Percentiles rank a stretch among this genome's conserved stretches.
Evolutionary conservation across 2,888 invertebrate species (phyloP).

Genomic region (Acrobasis suavella): DNA sequence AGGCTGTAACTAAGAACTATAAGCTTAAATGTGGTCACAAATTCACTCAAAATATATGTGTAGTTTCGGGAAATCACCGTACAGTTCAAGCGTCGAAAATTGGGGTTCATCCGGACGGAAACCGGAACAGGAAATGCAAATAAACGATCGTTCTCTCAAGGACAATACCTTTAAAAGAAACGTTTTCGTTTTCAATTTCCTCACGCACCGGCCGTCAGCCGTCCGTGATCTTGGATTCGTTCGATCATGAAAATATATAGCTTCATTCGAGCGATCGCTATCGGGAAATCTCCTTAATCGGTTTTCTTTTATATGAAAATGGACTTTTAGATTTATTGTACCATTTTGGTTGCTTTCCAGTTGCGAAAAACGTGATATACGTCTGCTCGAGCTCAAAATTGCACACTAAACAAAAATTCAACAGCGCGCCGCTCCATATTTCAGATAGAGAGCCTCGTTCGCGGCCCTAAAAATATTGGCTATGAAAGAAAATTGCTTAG

Average conservation of each 20-base stretch:
- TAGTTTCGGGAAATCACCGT: constrained; percentile 1
- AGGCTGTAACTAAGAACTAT: constrained; percentile 22
- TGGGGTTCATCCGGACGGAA: constrained; percentile 30
- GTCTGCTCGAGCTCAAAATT: constrained; percentile 64
- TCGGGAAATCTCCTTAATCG: constrained; percentile 80
- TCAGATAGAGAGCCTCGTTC: constrained; percentile 57
- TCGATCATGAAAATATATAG: constrained; percentile 82
- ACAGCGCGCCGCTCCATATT: constrained; percentile 68
- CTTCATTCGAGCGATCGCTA: constrained; percentile 79
- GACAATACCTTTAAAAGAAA: constrained; percentile 67
- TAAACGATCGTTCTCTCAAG: constrained; percentile 50
- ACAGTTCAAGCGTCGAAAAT: constrained; percentile 12
- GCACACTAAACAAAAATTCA: constrained; percentile 75
- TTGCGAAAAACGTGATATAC: constrained; percentile 71
- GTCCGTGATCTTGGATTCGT: constrained; percentile 73
- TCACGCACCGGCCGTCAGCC: constrained; percentile 76
- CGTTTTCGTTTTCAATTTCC: constrained; percentile 75
- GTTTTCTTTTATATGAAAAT: constrained; percentile 82
- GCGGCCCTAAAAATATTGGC: constrained; percentile 64
- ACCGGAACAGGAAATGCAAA: constrained; percentile 46
- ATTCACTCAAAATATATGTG: background rate
- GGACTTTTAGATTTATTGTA: constrained; percentile 78
- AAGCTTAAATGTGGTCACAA: background rate
- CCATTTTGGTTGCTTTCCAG: constrained; percentile 72
- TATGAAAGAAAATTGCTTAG: constrained; percentile 73